Evolutionary conservation across 2,888 invertebrate species (phyloP).

Genomic region (Adelphocoris suturalis): DNA sequence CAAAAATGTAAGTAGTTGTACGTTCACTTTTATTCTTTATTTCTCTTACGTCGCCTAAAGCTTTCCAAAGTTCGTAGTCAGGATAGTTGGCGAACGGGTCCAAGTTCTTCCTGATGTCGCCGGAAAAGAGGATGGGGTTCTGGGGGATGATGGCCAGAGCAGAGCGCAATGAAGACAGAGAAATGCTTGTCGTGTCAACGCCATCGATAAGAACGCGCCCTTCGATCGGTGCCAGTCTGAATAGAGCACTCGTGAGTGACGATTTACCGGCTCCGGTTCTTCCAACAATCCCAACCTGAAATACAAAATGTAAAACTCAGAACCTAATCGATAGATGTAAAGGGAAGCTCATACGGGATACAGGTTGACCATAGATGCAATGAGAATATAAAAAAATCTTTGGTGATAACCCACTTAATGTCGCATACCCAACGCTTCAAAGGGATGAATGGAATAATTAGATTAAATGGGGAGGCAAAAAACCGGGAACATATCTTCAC

Average conservation of each 20-base stretch:
- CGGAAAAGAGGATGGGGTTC: conserved; percentile 81
- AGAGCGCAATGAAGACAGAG: conserved; percentile 82
- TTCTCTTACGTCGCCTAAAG: conserved; percentile 79
- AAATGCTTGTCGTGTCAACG: conserved; percentile 82
- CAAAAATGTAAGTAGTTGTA: too few species aligned
- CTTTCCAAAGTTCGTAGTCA: conserved; percentile 80
- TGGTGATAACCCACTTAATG: too few species aligned
- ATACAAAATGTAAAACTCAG: background rate
- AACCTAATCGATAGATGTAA: background rate
- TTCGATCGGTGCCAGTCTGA: conserved; percentile 84
- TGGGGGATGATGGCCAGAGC: conserved; percentile 84
- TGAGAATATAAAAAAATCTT: too few species aligned
- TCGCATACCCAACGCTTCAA: too few species aligned
- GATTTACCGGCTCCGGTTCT: conserved; percentile 86
- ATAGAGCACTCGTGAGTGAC: conserved; percentile 85
- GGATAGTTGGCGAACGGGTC: conserved; percentile 80
- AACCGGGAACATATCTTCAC: too few species aligned
- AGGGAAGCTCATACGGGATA: too few species aligned
- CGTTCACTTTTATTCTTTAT: too few species aligned
- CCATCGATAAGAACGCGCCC: conserved; percentile 86
- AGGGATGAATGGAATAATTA: too few species aligned
- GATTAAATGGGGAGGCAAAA: too few species aligned
- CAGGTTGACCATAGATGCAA: too few species aligned
- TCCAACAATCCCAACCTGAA: conserved; percentile 84
- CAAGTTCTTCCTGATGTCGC: conserved; percentile 81